Evolutionary conservation across 37 sponge, comb jelly and placozoan genomes (phyloP), one percentile per base, ranked within the genome.

Genomic region (Cladorhizidae sp.): DNA sequence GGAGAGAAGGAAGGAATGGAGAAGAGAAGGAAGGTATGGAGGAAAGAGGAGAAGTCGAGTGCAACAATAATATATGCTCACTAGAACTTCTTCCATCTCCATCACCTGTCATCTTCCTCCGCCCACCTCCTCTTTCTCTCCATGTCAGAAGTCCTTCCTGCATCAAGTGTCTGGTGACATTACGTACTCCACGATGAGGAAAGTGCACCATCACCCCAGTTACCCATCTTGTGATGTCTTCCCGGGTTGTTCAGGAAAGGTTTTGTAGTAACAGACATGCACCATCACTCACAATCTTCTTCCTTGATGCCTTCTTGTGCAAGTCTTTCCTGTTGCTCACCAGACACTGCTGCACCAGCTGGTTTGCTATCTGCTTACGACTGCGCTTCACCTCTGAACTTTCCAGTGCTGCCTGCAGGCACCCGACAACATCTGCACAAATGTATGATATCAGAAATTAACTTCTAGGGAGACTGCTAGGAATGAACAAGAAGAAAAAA

Each of bases 371-470:
- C 92, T 92, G 74, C 26, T n/a, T 59, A 7, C 43, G 73, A 8
- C 9, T 28, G 7, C 77, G 25, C 36, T 37, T 39, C 61, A 76
- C 62, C 40, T 61, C 77, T 37, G 43, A 14, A 76, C 62, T 62
- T 21, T 61, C 77, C 40, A 93, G 57, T 22, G 86, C 93, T 38
- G 78, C 93, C 59, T 69, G 28, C 21, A 93, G 85, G 45, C 89
- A 88, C 0, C 83, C 83, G 8, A 93, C 89, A 41, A 93, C 79
- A 55, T 93, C 93, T 93, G 64, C 35, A 40, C 9, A 82, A 17
- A 67, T 9, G 15, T 3, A 18, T 21, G 6, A 29, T 67, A 38
- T 37, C 68, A 67, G 11, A 38, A 32, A 12, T 9, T 45, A 45
- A 12, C 49, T 45, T 12, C 8, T 45, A 45, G 9, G 49, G 49